phyloP scores from a whole-genome alignment of 2,113 vertebrate genomes.

The Nycticryphes semicollaris region DNA sequence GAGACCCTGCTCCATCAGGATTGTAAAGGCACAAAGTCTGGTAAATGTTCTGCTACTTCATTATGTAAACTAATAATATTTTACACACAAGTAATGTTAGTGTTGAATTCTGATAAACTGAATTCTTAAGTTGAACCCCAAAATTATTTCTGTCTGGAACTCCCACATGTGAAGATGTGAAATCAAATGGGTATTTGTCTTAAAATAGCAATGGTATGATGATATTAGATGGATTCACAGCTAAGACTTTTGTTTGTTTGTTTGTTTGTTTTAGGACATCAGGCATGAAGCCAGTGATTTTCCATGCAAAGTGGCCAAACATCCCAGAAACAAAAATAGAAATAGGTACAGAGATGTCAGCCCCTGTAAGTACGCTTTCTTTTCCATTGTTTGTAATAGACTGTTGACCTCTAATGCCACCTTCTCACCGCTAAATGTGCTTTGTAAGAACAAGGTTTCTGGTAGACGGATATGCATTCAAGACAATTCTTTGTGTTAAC shows the following conservation, averaged over 20 bases:
- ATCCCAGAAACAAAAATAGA: slow-evolving; percentile 92
- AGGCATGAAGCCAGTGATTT: slow-evolving; percentile 94
- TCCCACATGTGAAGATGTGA: background rate
- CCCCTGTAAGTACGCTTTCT: slow-evolving; percentile 87
- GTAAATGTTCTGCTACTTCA: background rate
- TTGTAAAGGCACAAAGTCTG: background rate
- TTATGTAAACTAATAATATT: background rate
- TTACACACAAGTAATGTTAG: background rate
- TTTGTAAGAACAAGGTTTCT: background rate
- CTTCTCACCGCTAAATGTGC: background rate
- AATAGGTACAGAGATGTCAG: slow-evolving; percentile 99
- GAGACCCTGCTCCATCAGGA: background rate
- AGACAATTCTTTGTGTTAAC: background rate
- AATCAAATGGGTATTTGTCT: background rate
- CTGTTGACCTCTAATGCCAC: background rate
- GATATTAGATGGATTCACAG: background rate
- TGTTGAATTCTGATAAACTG: background rate
- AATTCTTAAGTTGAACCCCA: background rate
- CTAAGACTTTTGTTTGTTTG: background rate
- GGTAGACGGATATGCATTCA: background rate
- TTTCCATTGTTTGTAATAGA: background rate
- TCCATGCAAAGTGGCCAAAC: slow-evolving; percentile 93
- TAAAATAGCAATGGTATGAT: background rate
- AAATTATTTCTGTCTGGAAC: background rate
- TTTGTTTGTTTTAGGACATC: slow-evolving; percentile 83